A percentile compares a stretch with the other conserved stretches of the same genome.
These are phyloP conservation scores for Drosophila putrida DNA, from an alignment of 2,888 invertebrate species.

Conservation along the genomic window DNA sequence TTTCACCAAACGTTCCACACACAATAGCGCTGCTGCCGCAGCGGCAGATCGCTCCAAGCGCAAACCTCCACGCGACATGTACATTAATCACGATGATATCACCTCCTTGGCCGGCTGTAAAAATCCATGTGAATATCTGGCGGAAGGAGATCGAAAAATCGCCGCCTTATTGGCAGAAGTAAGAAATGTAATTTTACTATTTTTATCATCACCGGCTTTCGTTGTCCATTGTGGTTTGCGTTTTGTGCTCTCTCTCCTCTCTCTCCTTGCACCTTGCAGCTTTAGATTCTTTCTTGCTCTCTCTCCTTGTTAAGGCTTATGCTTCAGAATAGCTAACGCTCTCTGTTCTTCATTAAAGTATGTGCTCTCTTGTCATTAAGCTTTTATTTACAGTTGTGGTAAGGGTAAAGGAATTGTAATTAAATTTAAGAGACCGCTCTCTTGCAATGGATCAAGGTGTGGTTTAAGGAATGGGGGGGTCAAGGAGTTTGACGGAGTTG, in stretches of 20 bases:
- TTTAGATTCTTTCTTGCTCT: neutral
- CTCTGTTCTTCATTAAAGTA: too few species aligned
- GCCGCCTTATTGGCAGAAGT: slow-evolving; percentile 98
- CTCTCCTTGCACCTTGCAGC: neutral
- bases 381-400: neutral
- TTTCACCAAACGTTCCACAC: slow-evolving; percentile 83
- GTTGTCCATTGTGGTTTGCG: slow-evolving; percentile 5
- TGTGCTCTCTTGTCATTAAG: neutral
- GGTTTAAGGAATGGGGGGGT: neutral
- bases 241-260: neutral
- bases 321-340: too few species aligned
- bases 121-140: slow-evolving; percentile 91
- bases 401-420: too few species aligned
- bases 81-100: slow-evolving; percentile 98
- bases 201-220: slow-evolving; percentile 16
- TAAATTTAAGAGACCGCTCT: too few species aligned
- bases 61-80: slow-evolving; percentile 98
- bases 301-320: neutral
- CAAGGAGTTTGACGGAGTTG: neutral
- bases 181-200: slow-evolving; percentile 86
- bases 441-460: too few species aligned
- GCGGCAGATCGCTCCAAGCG: slow-evolving; percentile 88
- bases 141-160: slow-evolving; percentile 97
- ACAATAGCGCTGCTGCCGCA: slow-evolving; percentile 73
- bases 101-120: slow-evolving; percentile 91